These are phyloP conservation scores for Phylloscopus trochilus DNA, from an alignment of 2,113 vertebrate genomes.

Conservation along the genomic window DNA sequence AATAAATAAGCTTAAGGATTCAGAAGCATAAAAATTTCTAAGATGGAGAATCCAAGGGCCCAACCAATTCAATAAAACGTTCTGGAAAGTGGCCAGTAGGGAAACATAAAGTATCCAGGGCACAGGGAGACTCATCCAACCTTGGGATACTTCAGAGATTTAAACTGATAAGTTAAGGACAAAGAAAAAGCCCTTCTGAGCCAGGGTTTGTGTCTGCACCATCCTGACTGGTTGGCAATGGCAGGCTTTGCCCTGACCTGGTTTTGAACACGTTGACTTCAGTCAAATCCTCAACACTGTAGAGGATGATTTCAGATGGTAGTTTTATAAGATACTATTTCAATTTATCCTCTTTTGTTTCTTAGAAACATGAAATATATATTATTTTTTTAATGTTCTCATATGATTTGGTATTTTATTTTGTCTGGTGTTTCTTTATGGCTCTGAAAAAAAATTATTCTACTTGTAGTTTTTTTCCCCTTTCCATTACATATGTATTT, in stretches of 20 bases:
- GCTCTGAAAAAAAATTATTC: background rate
- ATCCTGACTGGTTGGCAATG: background rate
- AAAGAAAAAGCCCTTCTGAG: background rate
- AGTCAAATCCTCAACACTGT: background rate
- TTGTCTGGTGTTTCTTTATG: background rate
- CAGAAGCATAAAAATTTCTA: background rate
- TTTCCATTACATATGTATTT: background rate
- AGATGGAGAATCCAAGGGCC: background rate
- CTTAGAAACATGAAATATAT: background rate
- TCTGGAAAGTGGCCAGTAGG: background rate
- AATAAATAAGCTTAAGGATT: background rate
- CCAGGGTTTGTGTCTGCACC: background rate
- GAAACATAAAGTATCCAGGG: background rate
- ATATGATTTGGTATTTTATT: background rate
- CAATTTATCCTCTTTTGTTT: background rate
- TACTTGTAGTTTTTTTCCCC: accelerated
- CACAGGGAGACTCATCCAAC: background rate
- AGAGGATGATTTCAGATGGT: background rate
- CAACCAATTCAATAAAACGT: background rate
- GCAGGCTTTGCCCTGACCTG: background rate
- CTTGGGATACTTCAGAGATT: background rate
- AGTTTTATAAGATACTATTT: background rate
- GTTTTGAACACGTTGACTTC: background rate
- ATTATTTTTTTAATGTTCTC: background rate
- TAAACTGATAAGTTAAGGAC: background rate